Base-by-base conservation (phyloP, 2,113 vertebrate genomes). In the Cercocebus atys region DNA sequence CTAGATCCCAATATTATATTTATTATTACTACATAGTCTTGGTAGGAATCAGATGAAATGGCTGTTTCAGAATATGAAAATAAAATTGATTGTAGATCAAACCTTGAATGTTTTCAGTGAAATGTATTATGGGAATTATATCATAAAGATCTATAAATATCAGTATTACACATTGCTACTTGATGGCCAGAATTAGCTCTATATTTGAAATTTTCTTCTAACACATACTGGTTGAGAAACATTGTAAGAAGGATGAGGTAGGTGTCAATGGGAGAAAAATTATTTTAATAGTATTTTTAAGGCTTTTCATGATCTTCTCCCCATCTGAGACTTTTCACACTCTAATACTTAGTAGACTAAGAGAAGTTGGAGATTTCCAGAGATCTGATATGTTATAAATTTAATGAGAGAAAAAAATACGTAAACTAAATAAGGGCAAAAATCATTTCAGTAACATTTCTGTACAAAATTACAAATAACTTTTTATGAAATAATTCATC, bases 141-240 rank as follows among this genome's bases (percentile, higher is more conserved):
- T 76, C 85, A 50, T 50, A 73, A 95, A 86, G 66, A 50, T 47
- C 95, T 64, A 92, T 72, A 97, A 97, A 97, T 95, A 97, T 52
- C 90, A 72, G 50, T 20, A 92, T 76, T 50, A 59, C 83, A 70
- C 87, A 81, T 50, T 59, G 73, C 68, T 88, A 78, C 55, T 59
- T 76, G 93, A 96, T 82, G 57, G 52, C 25, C 95, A 85, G 57
- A 14, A 92, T 93, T 72, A 64, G 43, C 18, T 90, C 87, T 97
- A 81, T 96, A 95, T 96, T 96, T 97, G 79, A 87, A 85, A 90
- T 76, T 90, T 88, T 59, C 50, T 86, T 61, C 93, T 97, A 88
- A 96, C 96, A 97, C 87, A 47, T 95, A 97, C 94, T 92, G 95
- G 87, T 72, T 80, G 43, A 85, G 64, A 90, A 32, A 73, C 25